Evolutionary conservation across 2,888 invertebrate genomes (phyloP), one percentile per base, ranked within the genome.

Genomic region (Magallana nippona): DNA sequence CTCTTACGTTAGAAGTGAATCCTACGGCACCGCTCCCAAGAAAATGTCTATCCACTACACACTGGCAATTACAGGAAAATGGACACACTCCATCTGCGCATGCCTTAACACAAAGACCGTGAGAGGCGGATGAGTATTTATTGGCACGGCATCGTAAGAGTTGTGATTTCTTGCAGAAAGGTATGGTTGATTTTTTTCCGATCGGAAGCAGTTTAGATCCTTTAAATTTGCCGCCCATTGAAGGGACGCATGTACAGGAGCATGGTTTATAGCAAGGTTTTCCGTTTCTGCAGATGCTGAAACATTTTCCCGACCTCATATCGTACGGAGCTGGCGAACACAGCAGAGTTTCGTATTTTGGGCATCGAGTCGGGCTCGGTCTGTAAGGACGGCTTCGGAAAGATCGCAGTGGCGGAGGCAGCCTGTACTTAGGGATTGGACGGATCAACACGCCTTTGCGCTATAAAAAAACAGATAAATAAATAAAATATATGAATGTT

Each of bases 31-130:
- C n/a, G 11, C 17, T 2, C 15, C 17, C 60, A n/a, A 27, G 11
- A 19, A 57, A n/a, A 8, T 19, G 17, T n/a, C 32, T 71, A 27
- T 80, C 32, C 1, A 63, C 82, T 10, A 82, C 55, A 63, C 84
- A 84, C 11, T 63, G 81, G 79, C 84, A 84, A 19, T 84, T 84
- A 56, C 84, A 84, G 13, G 84, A 82, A 8, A 81, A 32, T 10
- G 84, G 84, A 71, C 84, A 84, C 10, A 84, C 79, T n/a, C 84
- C 84, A 79, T 82, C 84, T 2, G 82, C 78, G 57, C 84, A 84
- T 5, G 82, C 84, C 22, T 32, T 63, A 2, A 79, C 55, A 82
- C 84, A 84, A 10, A 81, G 57, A 5, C 55, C 56, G n/a, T 82
- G 32, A 8, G 82, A 63, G 8, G 79, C 22, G 10, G 62, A 22